Evolutionary conservation across 2,888 invertebrate genomes (phyloP).

Genomic region (Pandemis cinnamomeana): DNA sequence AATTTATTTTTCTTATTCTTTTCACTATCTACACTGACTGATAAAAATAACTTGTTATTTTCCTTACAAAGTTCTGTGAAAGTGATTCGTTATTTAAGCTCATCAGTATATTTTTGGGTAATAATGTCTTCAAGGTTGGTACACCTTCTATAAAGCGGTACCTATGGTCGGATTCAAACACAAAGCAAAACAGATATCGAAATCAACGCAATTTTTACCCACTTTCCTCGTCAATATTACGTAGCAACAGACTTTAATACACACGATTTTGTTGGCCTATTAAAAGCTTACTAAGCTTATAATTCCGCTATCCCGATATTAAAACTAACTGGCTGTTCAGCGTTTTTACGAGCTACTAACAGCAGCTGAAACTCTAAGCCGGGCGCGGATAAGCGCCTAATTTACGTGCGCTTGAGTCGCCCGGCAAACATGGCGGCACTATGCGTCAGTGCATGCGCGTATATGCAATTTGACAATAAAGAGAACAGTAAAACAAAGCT

Average conservation of each 20-base stretch:
- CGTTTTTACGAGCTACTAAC: slow-evolving; percentile 36
- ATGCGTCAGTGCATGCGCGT: neutral
- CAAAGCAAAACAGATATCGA: too few species aligned
- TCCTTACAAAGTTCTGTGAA: too few species aligned
- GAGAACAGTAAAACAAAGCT: too few species aligned
- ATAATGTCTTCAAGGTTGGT: too few species aligned
- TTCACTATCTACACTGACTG: too few species aligned
- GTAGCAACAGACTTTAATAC: neutral
- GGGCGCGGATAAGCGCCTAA: slow-evolving; percentile 38
- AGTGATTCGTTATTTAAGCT: too few species aligned
- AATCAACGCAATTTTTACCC: neutral
- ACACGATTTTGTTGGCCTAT: neutral
- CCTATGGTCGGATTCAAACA: too few species aligned
- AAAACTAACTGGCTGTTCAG: slow-evolving; percentile 38
- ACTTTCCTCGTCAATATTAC: neutral
- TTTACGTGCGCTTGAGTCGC: slow-evolving; percentile 35
- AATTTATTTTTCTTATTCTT: too few species aligned
- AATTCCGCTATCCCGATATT: slow-evolving; percentile 38
- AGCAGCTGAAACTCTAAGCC: slow-evolving; percentile 37
- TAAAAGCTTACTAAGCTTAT: slow-evolving; percentile 26
- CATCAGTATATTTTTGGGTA: too few species aligned
- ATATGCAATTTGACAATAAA: neutral
- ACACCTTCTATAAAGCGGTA: too few species aligned
- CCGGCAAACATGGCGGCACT: slow-evolving; percentile 24
- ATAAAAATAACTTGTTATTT: too few species aligned